Conservation (phyloP, 2,797 vertebrate genomes). For the Myotis findleyi region DNA sequence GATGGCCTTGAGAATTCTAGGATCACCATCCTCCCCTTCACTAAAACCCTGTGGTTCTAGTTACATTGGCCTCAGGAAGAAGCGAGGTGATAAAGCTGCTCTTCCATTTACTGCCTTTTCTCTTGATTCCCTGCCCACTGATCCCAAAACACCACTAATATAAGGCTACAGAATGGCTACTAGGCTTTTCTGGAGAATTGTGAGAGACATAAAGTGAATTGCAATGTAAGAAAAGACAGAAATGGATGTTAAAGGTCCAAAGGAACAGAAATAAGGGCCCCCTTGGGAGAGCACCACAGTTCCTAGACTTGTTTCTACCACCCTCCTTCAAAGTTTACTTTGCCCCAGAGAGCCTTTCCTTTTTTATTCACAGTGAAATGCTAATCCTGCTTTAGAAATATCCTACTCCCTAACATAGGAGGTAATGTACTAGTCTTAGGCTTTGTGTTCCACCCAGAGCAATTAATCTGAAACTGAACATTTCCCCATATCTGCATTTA, state of each 20-base stretch:
- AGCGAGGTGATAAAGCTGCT: not conserved
- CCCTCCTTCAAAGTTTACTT: not conserved
- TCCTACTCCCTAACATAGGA: not conserved
- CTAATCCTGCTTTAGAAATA: conserved; percentile 9
- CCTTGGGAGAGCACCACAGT: not conserved
- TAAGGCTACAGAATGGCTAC: not conserved
- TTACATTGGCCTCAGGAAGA: not conserved
- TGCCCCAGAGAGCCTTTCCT: not conserved
- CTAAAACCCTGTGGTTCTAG: not conserved
- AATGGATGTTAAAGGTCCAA: not conserved
- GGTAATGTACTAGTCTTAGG: not conserved
- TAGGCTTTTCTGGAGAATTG: not conserved
- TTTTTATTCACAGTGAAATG: not conserved
- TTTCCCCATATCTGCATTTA: not conserved
- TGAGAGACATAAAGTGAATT: not conserved
- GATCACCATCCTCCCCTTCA: not conserved
- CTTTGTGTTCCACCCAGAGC: not conserved
- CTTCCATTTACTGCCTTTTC: not conserved
- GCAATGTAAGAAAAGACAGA: not conserved
- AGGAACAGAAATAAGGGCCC: conserved; percentile 3
- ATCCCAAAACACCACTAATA: not conserved
- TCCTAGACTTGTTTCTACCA: not conserved
- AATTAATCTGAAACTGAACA: conserved; percentile 2
- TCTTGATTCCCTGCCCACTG: not conserved
- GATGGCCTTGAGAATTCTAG: not conserved